phyloP scores from a whole-genome alignment of 2,888 invertebrate genomes.

The Eristalis arbustorum region DNA sequence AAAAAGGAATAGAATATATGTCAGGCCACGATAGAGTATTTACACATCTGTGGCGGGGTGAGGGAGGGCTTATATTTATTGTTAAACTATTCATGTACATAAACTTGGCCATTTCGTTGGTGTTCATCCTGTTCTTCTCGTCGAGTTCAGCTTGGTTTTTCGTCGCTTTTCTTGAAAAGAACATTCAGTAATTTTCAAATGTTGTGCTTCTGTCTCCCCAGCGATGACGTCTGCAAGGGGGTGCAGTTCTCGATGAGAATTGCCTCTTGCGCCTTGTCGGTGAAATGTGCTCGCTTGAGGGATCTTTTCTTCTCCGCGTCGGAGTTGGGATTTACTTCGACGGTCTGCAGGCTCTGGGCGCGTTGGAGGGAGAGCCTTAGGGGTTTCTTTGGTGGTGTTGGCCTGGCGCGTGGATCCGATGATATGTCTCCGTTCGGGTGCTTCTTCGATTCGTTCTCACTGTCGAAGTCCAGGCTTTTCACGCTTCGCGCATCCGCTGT shows the following conservation, averaged over 20 bases:
- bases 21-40: constrained; percentile 37
- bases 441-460: constrained; percentile 83
- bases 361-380: constrained; percentile 90
- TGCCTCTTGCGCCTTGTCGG: constrained; percentile 72
- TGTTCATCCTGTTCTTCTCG: constrained; percentile 48
- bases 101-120: not conserved
- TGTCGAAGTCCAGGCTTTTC: constrained; percentile 89
- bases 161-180: constrained; percentile 61
- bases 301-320: constrained; percentile 78
- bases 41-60: constrained; percentile 30
- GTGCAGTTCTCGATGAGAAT: constrained; percentile 76
- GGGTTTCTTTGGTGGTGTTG: constrained; percentile 93
- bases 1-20: not conserved
- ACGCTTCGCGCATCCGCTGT: constrained; percentile 82
- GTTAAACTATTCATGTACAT: constrained; percentile 18
- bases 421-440: constrained; percentile 81
- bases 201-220: constrained; percentile 77
- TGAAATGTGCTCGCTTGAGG: constrained; percentile 78
- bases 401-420: constrained; percentile 84
- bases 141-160: constrained; percentile 49
- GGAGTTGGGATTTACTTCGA: constrained; percentile 79
- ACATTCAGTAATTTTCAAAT: constrained; percentile 76
- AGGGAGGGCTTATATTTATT: constrained; percentile 22
- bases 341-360: constrained; percentile 90
- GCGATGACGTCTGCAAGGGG: constrained; percentile 77